These are phyloP conservation scores for Erpobdella octoculata DNA, from an alignment of 2,888 invertebrate genomes.

Conservation along the genomic window DNA sequence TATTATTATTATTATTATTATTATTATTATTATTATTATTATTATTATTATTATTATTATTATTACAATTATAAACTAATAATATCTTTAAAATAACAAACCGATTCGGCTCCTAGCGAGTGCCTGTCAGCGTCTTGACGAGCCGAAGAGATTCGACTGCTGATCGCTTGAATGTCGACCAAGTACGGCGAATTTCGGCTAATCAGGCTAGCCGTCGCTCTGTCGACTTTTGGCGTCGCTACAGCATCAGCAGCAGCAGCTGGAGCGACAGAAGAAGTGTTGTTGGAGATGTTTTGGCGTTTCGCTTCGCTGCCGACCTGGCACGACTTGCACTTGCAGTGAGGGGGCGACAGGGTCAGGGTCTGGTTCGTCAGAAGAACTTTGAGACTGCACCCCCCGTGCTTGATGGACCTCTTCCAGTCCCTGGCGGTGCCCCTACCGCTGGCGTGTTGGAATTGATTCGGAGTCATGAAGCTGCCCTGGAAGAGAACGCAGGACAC, in stretches of 20 bases:
- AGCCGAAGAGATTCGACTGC: too few species aligned
- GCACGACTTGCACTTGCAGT: slow-evolving; percentile 47
- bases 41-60: background rate
- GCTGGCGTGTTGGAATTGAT: slow-evolving; percentile 55
- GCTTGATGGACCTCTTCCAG: slow-evolving; percentile 54
- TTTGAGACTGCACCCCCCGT: slow-evolving; percentile 54
- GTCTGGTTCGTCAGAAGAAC: slow-evolving; percentile 52
- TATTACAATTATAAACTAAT: background rate
- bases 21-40: background rate
- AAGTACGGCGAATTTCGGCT: too few species aligned
- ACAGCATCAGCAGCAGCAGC: too few species aligned
- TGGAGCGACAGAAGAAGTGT: background rate
- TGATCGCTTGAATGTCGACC: too few species aligned
- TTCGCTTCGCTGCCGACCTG: too few species aligned
- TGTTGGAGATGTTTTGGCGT: background rate
- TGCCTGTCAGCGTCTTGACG: too few species aligned
- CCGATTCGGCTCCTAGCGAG: too few species aligned
- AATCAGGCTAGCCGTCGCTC: too few species aligned
- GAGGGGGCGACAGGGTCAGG: slow-evolving; percentile 51
- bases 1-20: background rate
- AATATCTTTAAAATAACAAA: too few species aligned
- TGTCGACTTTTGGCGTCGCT: background rate
- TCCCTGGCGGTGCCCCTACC: slow-evolving; percentile 56
- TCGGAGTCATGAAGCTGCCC: slow-evolving; percentile 54
- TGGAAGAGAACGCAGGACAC: slow-evolving; percentile 53